Base-by-base conservation (phyloP, 1,140 invertebrate genomes). In the Melipona quadrifasciata region DNA sequence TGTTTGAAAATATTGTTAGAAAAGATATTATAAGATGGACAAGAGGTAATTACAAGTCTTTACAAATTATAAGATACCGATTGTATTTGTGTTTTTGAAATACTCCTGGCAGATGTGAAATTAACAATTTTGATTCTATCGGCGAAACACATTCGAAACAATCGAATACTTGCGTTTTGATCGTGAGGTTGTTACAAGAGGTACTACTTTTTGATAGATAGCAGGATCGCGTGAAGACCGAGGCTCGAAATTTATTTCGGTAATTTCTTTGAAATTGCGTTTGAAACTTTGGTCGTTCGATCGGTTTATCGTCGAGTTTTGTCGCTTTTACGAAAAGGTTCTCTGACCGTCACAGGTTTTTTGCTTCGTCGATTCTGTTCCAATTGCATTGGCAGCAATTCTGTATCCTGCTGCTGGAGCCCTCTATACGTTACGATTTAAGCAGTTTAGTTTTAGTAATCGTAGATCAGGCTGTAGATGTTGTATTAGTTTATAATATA, bases 391-490 rank as follows among this genome's bases (percentile, higher is more conserved):
- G 80, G 78, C 85, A 88, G 85, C 85, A 87, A 86, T 80, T 80
- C 65, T 84, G 58, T 82, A 91, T 84, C 86, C 86, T 80, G 85
- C 86, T 88, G 71, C 80, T 71, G 53, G 83, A 91, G 88, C 86
- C 90, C 89, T 91, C 83, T 91, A 86, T 81, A 57, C 67, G 79
- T 81, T 86, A 89, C 61, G 11, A 47, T 80, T 80, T 80, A 71
- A 72, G 14, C 47, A 31, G 16, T 71, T 79, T 80, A 79, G 57
- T 84, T 67, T 64, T 65, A 73, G 31, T 14, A 61, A 72, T 53
- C n/a, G 58, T 31, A 67, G 12, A 67, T 27, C 21, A 51, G 53
- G 47, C 34, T 47, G 6, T 47, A 47, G 57, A 79, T 64, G 58
- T 65, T 72, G 24, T 57, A 58, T 55, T 65, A 80, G 58, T 12